These are phyloP conservation scores for Eilema griseolum DNA, from an alignment of 2,888 invertebrate species.

Conservation along the genomic window DNA sequence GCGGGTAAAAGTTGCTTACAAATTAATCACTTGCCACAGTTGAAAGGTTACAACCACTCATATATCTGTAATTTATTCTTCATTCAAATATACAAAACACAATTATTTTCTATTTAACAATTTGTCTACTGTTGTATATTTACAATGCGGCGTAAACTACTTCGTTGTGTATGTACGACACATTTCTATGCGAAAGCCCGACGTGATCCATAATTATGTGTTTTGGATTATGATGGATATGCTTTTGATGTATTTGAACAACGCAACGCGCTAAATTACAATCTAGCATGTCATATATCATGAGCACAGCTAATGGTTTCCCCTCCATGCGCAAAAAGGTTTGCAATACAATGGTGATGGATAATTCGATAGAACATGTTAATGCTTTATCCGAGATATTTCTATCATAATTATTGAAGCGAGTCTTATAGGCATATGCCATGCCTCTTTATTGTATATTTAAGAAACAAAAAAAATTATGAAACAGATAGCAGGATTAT, in stretches of 20 bases:
- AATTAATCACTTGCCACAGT: too few species aligned
- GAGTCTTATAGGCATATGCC: not conserved
- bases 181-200: slow-evolving; percentile 28
- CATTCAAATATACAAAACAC: not conserved
- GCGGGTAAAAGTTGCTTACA: not conserved
- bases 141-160: slow-evolving; percentile 20
- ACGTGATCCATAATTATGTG: slow-evolving; percentile 44
- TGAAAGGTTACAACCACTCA: not conserved
- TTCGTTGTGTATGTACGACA: slow-evolving; percentile 15
- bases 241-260: slow-evolving; percentile 47
- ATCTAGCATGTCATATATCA: slow-evolving; percentile 32
- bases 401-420: slow-evolving; percentile 9
- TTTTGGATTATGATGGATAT: slow-evolving; percentile 56
- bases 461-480: too few species aligned
- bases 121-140: slow-evolving; percentile 13
- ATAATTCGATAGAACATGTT: slow-evolving; percentile 28
- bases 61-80: not conserved
- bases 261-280: slow-evolving; percentile 45
- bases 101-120: slow-evolving; percentile 12
- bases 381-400: not conserved
- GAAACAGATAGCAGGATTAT: too few species aligned
- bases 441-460: not conserved
- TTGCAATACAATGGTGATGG: slow-evolving; percentile 25
- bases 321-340: slow-evolving; percentile 11
- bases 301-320: slow-evolving; percentile 36